Evolutionary conservation across 2,888 invertebrate genomes (phyloP), one percentile per base, ranked within the genome.

Genomic region (Acholoe squamosa): DNA sequence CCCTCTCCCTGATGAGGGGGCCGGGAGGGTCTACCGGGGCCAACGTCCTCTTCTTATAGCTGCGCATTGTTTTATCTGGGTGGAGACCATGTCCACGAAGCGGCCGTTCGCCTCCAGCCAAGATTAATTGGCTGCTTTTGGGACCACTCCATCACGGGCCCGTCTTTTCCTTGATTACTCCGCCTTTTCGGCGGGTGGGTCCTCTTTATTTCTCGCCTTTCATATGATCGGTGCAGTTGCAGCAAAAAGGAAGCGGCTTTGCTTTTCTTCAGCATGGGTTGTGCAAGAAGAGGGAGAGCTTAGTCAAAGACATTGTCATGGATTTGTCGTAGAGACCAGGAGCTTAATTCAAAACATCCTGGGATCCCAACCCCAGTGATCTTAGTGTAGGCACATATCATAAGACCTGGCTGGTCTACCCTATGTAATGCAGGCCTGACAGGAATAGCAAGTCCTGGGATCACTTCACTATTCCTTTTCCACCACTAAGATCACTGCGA

Each of bases 51-150:
- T 61, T 61, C 61, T 61, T n/a, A 61, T 61, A 61, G 61, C 61
- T 61, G 19, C 61, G n/a, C 61, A 61, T 61, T 61, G 61, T 61
- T n/a, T 61, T 61, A 61, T 61, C 61, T 61, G 61, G n/a, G 61
- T 19, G n/a, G 61, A 19, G 22, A 61, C 22, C 61, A 61, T 61
- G 61, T 61, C 61, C 22, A n/a, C 19, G 61, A 19, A 61, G 43
- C 43, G 61, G 61, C 61, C n/a, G 19, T 3, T 19, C 61, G 61
- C 61, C 61, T 61, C 22, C 22, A 19, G 61, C 61, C n/a, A 61
- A 61, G 61, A 61, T 61, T 61, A 61, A 61, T 61, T 61, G 61
- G 14, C 19, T n/a, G 61, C 61, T 61, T 61, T n/a, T 7, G 61
- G 61, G 61, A 61, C 61, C 61, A n/a, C 61, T 61, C 61, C 61